phyloP scores from a whole-genome alignment of 1,140 invertebrate species.

The Zaprionus davidi region DNA sequence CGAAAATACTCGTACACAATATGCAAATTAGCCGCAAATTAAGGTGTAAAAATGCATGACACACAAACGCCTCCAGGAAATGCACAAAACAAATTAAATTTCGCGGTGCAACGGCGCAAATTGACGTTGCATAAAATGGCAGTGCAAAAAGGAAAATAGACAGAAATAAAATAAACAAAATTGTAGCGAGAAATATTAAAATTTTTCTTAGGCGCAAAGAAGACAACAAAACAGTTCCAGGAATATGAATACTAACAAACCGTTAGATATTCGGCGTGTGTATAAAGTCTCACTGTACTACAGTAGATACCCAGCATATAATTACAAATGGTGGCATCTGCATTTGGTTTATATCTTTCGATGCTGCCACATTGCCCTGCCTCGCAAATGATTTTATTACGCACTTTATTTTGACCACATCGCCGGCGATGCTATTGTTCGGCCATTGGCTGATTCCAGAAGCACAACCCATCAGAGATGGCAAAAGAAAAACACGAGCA shows the following conservation, averaged over 20 bases:
- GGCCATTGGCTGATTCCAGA: constrained; percentile 47
- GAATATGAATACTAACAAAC: no score
- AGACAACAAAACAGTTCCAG: neutral
- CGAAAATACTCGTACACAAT: constrained; percentile 66
- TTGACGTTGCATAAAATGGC: constrained; percentile 45
- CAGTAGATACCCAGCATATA: constrained; percentile 7
- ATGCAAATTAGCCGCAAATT: constrained; percentile 80
- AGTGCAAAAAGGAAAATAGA: neutral
- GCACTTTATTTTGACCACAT: constrained; percentile 40
- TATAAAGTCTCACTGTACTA: neutral
- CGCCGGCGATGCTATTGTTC: constrained; percentile 6
- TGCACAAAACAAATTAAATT: constrained; percentile 77
- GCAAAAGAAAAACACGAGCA: neutral
- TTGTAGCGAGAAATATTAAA: constrained; percentile 5
- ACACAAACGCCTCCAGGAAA: constrained; percentile 76
- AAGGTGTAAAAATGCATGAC: constrained; percentile 82
- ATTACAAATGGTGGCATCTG: constrained; percentile 51
- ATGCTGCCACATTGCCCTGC: constrained; percentile 69
- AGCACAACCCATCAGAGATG: constrained; percentile 18
- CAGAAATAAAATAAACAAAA: constrained; percentile 24
- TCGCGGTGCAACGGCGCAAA: constrained; percentile 54
- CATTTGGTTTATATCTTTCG: constrained; percentile 65
- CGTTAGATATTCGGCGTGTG: no score
- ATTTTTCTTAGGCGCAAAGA: neutral
- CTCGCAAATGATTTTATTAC: constrained; percentile 62